phyloP scores from a whole-genome alignment of 2,797 vertebrate species.

The Steatocranus sp. region DNA sequence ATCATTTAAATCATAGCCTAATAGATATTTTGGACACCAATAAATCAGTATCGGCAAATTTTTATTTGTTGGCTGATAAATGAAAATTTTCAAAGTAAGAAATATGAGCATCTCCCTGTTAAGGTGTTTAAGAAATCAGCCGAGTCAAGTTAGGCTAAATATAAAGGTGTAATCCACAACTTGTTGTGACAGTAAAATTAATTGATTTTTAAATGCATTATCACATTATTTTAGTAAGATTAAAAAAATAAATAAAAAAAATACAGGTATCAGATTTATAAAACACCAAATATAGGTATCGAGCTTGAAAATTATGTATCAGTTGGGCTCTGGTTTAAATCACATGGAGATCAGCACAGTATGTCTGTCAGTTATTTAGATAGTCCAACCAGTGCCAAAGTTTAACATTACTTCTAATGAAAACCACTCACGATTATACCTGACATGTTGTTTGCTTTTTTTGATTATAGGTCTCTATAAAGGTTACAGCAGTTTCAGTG shows the following conservation, averaged over 20 bases:
- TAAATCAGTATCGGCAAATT: background rate
- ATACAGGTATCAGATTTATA: background rate
- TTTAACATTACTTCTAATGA: background rate
- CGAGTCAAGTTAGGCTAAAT: background rate
- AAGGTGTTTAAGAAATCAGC: background rate
- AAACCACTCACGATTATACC: rapidly evolving
- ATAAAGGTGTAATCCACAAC: background rate
- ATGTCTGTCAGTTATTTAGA: background rate
- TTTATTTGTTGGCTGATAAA: background rate
- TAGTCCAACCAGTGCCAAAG: background rate
- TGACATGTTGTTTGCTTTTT: background rate
- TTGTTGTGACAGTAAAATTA: background rate
- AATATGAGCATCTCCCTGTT: background rate
- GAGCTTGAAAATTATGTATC: background rate
- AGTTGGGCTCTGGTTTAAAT: background rate
- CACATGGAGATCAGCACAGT: background rate
- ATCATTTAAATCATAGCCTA: background rate
- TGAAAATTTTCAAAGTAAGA: background rate
- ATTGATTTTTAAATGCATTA: background rate
- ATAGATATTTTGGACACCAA: background rate
- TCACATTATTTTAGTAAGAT: background rate
- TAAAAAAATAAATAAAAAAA: background rate
- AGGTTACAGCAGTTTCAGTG: constrained; percentile 20
- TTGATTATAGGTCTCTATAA: background rate
- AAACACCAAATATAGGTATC: background rate